Base-by-base conservation (phyloP, 2,797 vertebrate genomes). In the Crocidura indochinensis region DNA sequence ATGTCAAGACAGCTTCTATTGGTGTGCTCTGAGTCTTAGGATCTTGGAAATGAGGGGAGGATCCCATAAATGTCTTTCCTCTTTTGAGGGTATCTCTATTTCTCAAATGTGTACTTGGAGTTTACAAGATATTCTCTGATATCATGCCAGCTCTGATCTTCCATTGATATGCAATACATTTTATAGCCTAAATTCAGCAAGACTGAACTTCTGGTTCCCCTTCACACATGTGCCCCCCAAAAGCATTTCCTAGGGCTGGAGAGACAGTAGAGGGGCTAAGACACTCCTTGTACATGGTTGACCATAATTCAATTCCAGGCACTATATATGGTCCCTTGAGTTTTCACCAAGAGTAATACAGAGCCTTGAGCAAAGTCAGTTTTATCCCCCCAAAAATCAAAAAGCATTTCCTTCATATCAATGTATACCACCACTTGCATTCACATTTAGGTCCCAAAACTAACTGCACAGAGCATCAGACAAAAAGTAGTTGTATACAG, bases 121-220 rank as follows among this genome's bases (percentile, higher is more conserved):
- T 51, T 60, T 75, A 91, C 49, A 26, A 75, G 82, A 26, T 69
- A 56, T 9, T 74, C 44, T 78, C 44, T 92, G 91, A 84, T 1
- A 0, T 94, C 74, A 77, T 88, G 88, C 88, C 90, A 47, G 60
- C 8, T 81, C 80, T 60, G 80, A 68, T 24, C 3, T 49, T 72
- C 67, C 78, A 10, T 78, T 65, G 47, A 19, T 69, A 31, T 64
- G 46, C 11, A 31, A 14, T 56, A 44, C 22, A 65, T 88, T 81
- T 68, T 75, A 69, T 26, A 62, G 73, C 69, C 5, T 31, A 22
- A 46, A 71, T 90, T 72, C 75, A 4, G 1, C 65, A 19, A 81
- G 56, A 29, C 49, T 49, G 69, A 60, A 62, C 84, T 69, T 14
- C 69, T n/a, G 26, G 46, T 81, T 74, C 91, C 73, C 31, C 19